Base-by-base conservation (phyloP, 1,140 invertebrate genomes). In the Drosophila albomicans region DNA sequence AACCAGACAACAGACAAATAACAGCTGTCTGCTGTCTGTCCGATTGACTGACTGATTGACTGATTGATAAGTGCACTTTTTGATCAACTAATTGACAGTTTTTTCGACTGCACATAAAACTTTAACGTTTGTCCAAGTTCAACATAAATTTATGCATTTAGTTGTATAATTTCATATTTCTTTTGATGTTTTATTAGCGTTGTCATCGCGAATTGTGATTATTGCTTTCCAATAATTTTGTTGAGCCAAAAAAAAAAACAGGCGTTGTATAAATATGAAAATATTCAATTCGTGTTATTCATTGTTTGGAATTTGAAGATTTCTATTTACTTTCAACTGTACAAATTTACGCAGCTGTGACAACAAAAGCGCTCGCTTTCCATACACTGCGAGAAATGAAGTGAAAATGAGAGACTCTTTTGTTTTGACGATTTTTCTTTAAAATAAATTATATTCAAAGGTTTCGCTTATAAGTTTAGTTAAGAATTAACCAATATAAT, bases 291-390 rank as follows among this genome's bases (percentile, higher is more conserved):
- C 32, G 25, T 5, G n/a, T 57, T 25, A 25, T 38, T 25, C 41
- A 10, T 49, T 38, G 15, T 16, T 49, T 6, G n/a, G 30, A 51
- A 41, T 51, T 16, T 25, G 32, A 10, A 10, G 32, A 25, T 63
- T 25, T 25, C 1, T 63, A 25, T 63, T 49, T 63, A 4, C 46
- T 51, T 51, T 51, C 1, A 32, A n/a, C 46, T 25, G n/a, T 20
- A 32, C 30, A 51, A 51, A 63, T 51, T 51, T 63, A 41, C 15
- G 20, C 61, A 63, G 32, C 61, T 51, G 61, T 38, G 30, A 1
- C 32, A 57, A 16, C 32, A 57, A 57, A 4, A 4, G 30, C 54
- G 51, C n/a, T 52, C 11, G 51, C 28, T 52, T 6, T 11, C 5
- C 1, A 6, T 52, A 32, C 51, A 52, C 51, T 52, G 49, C 25